Conservation (phyloP, 2,113 vertebrate genomes). For the Corythaeola cristata region DNA sequence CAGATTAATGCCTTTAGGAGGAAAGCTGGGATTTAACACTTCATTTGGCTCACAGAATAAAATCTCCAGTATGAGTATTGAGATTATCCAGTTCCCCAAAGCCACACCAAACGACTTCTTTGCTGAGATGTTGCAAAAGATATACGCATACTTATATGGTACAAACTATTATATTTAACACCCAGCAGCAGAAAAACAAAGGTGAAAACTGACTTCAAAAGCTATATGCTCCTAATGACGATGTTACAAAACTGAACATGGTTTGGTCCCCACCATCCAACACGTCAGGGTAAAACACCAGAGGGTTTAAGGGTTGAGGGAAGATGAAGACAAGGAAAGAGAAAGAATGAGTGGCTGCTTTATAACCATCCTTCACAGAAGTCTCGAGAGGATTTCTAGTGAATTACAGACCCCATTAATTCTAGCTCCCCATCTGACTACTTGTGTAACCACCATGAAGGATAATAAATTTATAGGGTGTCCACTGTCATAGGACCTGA, state of each 20-base stretch:
- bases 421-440: background rate
- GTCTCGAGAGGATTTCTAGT: background rate
- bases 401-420: background rate
- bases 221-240: background rate
- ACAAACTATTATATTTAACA: background rate
- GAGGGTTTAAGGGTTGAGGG: background rate
- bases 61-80: background rate
- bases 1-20: background rate
- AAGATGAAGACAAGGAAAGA: background rate
- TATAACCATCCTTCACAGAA: background rate
- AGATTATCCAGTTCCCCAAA: background rate
- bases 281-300: fast-evolving
- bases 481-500: background rate
- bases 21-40: background rate
- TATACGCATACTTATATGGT: fast-evolving
- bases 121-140: background rate
- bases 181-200: background rate
- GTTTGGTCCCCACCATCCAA: background rate
- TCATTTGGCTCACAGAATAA: background rate
- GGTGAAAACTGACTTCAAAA: background rate
- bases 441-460: background rate
- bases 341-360: background rate
- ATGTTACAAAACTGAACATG: fast-evolving
- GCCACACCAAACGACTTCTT: background rate
- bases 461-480: background rate